Percentiles rank a stretch among this genome's conserved stretches.
Conservation (phyloP, 2,797 vertebrate species). For the Enteromius argenteus region DNA sequence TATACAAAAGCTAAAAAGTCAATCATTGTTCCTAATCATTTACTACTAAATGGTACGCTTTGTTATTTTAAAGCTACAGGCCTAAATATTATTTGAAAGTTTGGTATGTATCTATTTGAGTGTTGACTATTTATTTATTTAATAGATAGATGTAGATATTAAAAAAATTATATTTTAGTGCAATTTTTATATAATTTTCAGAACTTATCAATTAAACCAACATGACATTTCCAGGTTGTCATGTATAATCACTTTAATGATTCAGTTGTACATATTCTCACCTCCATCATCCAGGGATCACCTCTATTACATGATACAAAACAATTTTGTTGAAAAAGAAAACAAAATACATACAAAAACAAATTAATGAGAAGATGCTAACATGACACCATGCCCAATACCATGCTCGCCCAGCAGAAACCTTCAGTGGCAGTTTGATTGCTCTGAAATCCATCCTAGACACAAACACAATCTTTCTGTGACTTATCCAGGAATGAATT, state of each 20-base stretch:
- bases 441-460: slow-evolving; percentile 14
- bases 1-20: neutral
- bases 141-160: neutral
- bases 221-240: neutral
- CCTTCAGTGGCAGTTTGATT: slow-evolving; percentile 5
- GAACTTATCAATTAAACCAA: neutral
- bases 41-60: neutral
- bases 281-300: neutral
- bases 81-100: neutral
- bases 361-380: slow-evolving; percentile 13
- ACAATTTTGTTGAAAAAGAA: slow-evolving; percentile 21
- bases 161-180: neutral
- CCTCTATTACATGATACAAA: slow-evolving; percentile 41
- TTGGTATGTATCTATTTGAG: neutral
- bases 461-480: slow-evolving; percentile 13
- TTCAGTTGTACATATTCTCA: slow-evolving; percentile 22
- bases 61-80: neutral
- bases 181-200: neutral
- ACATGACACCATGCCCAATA: neutral
- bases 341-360: slow-evolving; percentile 24
- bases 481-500: slow-evolving; percentile 1
- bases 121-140: neutral
- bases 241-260: slow-evolving; percentile 58
- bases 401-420: neutral
- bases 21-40: neutral